Evolutionary conservation across 1,140 invertebrate genomes (phyloP), one percentile per base, ranked within the genome.

Genomic region (Tachypleus tridentatus): DNA sequence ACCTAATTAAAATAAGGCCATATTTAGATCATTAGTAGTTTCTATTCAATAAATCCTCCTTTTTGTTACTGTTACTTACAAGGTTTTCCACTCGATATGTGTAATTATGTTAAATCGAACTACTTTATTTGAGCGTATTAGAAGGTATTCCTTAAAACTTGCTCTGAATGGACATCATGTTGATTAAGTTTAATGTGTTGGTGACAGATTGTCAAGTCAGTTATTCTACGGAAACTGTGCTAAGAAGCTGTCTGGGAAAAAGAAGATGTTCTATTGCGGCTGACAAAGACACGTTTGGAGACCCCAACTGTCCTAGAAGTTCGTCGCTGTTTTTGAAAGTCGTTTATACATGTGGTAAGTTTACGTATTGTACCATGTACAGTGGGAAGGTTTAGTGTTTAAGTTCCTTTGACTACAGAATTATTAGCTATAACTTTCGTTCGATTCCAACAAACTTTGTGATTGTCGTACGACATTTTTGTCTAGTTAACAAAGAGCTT

Each of bases 311-410:
- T 65, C 4, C 60, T 10, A 61, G 51, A 9, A 11, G 8, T 50
- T n/a, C 62, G 4, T 10, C n/a, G 60, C 58, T 63, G 10, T 53
- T 66, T 56, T 49, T 69, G 9, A 69, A 67, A 57, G 49, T 69
- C 11, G 64, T 67, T 6, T 66, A 63, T 11, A 62, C 67, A 29
- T 68, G 67, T 57, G 54, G 29, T 29, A 29, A 29, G 29, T 29
- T 29, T 29, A 57, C 29, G 2, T 29, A 29, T 29, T 57, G 54
- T 10, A 10, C 10, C 11, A 10, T 57, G 54, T 10, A 3, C 54
- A 11, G 54, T 11, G 11, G 10, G 10, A 10, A 11, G 1, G 10
- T 57, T 57, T 57, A 57, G 11, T 10, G 54, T 10, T 10, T 10
- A 11, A 11, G 11, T 57, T 57, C 11, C 3, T 57, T 57, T 57